Evolutionary conservation across 1,140 invertebrate species (phyloP), one percentile per base, ranked within the genome.

Genomic region (Ganaspis sp.): DNA sequence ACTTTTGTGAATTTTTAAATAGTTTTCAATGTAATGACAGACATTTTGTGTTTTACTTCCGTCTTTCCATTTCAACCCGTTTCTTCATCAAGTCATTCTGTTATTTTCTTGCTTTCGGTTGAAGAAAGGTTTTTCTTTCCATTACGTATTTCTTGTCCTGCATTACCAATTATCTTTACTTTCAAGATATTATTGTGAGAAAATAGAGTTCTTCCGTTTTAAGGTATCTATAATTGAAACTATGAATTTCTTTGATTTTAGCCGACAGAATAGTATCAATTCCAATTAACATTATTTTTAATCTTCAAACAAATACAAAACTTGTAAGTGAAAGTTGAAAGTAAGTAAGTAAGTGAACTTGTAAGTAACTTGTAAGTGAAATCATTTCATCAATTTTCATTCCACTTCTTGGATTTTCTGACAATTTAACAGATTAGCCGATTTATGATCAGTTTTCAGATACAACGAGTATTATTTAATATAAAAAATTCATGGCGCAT

Each of bases 1-100:
- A 26, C 23, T 74, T 45, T 26, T 26, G 37, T 38, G 58, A 73
- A 73, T 73, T 73, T 58, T 58, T 73, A 34, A 37, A 21, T 73
- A 38, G 37, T 34, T 64, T 29, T 38, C n/a, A 40, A 73, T 64
- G n/a, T 73, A 58, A 40, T 8, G n/a, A 74, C 21, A 45, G 17
- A 69, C 8, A 26, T 49, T 42, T 15, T 69, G 23, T 17, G 45
- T 23, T 21, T 69, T 58, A 74, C 21, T 17, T 74, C 29, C 58
- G 38, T 45, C 40, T 74, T 42, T 42, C 53, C 40, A 54, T 23
- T 29, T 74, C 21, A 12, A 42, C 64, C 40, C 37, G 69, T 74
- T 69, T 74, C 23, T 74, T 69, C 38, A 12, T 45, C 26, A 29
- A 70, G 42, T 49, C 4, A 8, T 69, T 53, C 34, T 38, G 15